A percentile compares a stretch with the other conserved stretches of the same genome.
phyloP scores from a whole-genome alignment of 2,113 vertebrate species.

The Picathartes gymnocephalus region DNA sequence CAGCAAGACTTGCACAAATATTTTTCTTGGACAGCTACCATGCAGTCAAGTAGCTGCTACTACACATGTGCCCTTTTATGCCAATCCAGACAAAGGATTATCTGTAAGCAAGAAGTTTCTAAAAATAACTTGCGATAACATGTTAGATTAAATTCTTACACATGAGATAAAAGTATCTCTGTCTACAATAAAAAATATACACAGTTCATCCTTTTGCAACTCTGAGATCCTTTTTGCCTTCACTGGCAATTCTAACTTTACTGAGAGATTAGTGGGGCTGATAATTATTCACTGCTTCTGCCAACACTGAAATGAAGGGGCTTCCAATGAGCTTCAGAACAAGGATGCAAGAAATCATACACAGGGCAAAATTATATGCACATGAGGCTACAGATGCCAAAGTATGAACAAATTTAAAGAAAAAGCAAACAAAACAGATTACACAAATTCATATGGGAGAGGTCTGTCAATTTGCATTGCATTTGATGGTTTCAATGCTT shows the following conservation, averaged over 20 bases:
- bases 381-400: not conserved
- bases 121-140: not conserved
- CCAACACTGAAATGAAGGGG: not conserved
- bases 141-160: not conserved
- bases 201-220: not conserved
- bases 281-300: not conserved
- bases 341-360: not conserved
- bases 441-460: not conserved
- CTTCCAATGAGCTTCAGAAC: not conserved
- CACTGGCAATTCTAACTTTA: not conserved
- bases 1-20: slow-evolving; percentile 34
- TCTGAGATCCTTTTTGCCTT: not conserved
- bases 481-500: not conserved
- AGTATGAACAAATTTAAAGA: not conserved
- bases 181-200: not conserved
- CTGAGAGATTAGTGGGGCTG: not conserved
- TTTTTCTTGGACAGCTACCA: slow-evolving; percentile 38
- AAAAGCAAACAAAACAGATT: not conserved
- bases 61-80: slow-evolving; percentile 20
- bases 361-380: not conserved
- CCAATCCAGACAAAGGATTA: not conserved
- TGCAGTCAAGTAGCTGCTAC: slow-evolving; percentile 19
- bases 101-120: slow-evolving; percentile 3
- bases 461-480: not conserved
- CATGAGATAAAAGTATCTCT: not conserved